Evolutionary conservation across 2,113 vertebrate species (phyloP).

Genomic region (Brachyistius frenatus): DNA sequence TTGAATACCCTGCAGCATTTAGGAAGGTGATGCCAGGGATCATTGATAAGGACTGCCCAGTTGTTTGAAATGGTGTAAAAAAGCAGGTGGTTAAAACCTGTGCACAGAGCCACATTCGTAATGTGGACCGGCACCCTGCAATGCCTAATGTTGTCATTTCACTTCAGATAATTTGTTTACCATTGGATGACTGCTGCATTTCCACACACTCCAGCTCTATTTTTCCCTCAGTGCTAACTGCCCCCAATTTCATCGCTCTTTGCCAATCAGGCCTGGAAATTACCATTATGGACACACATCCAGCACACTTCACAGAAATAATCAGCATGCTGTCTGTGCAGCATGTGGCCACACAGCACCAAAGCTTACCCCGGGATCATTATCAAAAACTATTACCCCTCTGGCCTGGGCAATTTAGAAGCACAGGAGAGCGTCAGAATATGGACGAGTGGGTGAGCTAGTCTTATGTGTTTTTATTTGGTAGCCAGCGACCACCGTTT

Average conservation of each 20-base stretch:
- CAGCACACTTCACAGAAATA: slow-evolving; percentile 74
- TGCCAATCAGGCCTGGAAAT: slow-evolving; percentile 78
- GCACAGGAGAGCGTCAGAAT: slow-evolving; percentile 36
- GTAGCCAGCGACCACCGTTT: slow-evolving; percentile 13
- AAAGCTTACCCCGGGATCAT: slow-evolving; percentile 73
- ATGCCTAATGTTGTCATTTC: slow-evolving; percentile 74
- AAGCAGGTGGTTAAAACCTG: slow-evolving; percentile 39
- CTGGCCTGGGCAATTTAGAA: slow-evolving; percentile 64
- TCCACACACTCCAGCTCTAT: slow-evolving; percentile 69
- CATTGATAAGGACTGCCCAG: slow-evolving; percentile 19
- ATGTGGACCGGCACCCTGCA: slow-evolving; percentile 55
- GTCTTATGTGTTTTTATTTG: slow-evolving; percentile 43
- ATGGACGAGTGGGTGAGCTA: background rate
- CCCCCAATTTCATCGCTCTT: slow-evolving; percentile 75
- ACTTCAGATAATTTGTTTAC: slow-evolving; percentile 82
- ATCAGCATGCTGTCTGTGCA: slow-evolving; percentile 72
- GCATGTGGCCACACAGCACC: slow-evolving; percentile 69
- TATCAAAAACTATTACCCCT: slow-evolving; percentile 77
- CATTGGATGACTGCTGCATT: slow-evolving; percentile 62
- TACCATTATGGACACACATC: slow-evolving; percentile 70
- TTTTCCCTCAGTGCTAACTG: slow-evolving; percentile 72
- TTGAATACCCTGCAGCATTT: slow-evolving; percentile 26
- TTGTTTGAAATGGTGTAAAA: slow-evolving; percentile 32
- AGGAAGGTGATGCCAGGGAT: slow-evolving; percentile 12
- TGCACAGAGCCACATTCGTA: slow-evolving; percentile 38